Evolutionary conservation across 2,113 vertebrate genomes (phyloP), one percentile per base, ranked within the genome.

Genomic region (Harpagus bidentatus): DNA sequence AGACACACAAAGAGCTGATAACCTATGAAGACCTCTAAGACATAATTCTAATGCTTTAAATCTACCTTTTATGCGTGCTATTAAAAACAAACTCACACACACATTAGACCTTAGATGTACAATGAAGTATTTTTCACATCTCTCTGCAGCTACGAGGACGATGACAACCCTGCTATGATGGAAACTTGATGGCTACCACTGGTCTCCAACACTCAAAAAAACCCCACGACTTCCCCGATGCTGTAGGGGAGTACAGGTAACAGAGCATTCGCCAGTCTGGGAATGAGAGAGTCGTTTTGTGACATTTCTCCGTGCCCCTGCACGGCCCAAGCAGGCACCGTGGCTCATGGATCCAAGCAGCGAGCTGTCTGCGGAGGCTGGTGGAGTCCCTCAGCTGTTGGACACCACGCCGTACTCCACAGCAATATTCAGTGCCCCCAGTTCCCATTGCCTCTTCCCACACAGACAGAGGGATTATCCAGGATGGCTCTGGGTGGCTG

Each of bases 361-460:
- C 1, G 3, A 47, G 32, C 4, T 50, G n/a, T 36, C 47, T 56
- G 16, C 0, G 1, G 14, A 45, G 34, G 42, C 14, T 0, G 0
- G 25, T 16, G 16, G 71, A 81, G 47, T n/a, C 13, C 50, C 43
- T 74, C n/a, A 62, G 65, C n/a, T 73, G 25, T 11, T 28, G n/a
- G 40, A 66, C 23, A 32, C 13, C 13, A 28, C 50, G 42, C 23
- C 4, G 1, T 26, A 65, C 43, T 59, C 43, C 65, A 34, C 16
- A 78, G 43, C 43, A 58, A 55, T 6, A 71, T 21, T 61, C 52
- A 77, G 0, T 0, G 2, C 3, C 10, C 17, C 6, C 21, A 56
- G 53, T 11, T 92, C 45, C 40, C 58, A 53, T 1, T 89, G 29
- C 23, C 69, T 78, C 42, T 71, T 59, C 61, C 70, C 69, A 79